Conservation (phyloP, 2,797 vertebrate genomes). For the Phrynocephalus vlangalii region DNA sequence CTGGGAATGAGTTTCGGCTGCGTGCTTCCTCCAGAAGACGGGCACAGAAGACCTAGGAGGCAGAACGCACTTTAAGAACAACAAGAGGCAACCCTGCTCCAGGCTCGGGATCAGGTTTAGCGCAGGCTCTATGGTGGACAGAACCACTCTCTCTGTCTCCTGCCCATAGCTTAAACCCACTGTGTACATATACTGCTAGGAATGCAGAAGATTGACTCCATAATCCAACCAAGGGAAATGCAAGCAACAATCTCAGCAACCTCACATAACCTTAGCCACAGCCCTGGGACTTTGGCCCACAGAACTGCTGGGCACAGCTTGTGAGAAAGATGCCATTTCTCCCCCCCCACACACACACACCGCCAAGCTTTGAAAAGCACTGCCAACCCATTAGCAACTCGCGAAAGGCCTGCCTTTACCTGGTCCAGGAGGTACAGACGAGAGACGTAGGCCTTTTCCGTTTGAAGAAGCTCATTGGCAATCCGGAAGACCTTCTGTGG, state of each 20-base stretch:
- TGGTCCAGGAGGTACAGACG: slow-evolving; percentile 92
- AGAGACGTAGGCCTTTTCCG: slow-evolving; percentile 90
- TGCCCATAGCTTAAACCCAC: neutral
- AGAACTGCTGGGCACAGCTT: neutral
- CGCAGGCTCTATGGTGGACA: neutral
- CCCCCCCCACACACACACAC: too few species aligned
- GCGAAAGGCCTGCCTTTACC: slow-evolving; percentile 60
- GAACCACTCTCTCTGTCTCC: too few species aligned
- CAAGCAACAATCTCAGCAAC: neutral
- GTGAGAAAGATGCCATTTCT: neutral
- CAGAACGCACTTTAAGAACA: neutral
- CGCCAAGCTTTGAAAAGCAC: neutral
- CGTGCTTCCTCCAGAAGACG: slow-evolving; percentile 89
- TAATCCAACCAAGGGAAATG: neutral
- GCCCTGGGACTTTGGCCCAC: neutral
- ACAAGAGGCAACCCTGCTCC: neutral
- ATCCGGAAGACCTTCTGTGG: slow-evolving; percentile 93
- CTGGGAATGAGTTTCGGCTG: slow-evolving; percentile 86
- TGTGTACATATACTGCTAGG: neutral
- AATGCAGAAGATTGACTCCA: too few species aligned
- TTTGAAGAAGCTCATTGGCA: slow-evolving; percentile 91
- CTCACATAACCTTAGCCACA: neutral
- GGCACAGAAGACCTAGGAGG: slow-evolving; percentile 87
- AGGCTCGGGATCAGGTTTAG: neutral
- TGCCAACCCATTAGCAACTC: neutral